A percentile compares a stretch with the other conserved stretches of the same genome.
phyloP scores from a whole-genome alignment of 1,140 invertebrate genomes.

The Orussus abietinus region DNA sequence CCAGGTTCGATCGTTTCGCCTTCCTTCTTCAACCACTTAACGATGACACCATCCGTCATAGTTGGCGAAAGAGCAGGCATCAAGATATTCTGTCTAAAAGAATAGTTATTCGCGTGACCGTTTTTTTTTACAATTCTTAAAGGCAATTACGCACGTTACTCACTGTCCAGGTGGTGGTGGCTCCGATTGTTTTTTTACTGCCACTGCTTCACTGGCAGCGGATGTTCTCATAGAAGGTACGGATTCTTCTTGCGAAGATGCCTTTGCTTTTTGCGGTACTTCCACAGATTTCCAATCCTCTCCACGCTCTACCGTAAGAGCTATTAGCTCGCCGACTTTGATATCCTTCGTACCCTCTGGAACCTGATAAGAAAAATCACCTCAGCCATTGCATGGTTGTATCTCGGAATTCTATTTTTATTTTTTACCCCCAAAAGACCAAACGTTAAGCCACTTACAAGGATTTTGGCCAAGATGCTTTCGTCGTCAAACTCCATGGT shows the following conservation, averaged over 20 bases:
- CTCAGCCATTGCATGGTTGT: too few relatives aligned
- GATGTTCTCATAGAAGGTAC: too few relatives aligned
- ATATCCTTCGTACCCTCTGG: conserved; percentile 60
- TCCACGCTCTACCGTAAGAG: conserved; percentile 63
- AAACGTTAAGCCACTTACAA: conserved; percentile 37
- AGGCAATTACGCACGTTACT: neutral
- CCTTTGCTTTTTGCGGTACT: too few relatives aligned
- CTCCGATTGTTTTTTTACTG: neutral
- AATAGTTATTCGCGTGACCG: neutral
- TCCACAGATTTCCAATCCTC: conserved; percentile 61
- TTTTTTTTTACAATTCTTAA: neutral
- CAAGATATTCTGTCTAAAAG: conserved; percentile 37
- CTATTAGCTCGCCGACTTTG: conserved; percentile 63
- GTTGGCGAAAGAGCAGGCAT: conserved; percentile 97
- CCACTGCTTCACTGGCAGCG: too few relatives aligned
- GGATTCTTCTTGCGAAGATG: too few relatives aligned
- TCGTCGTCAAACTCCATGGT: conserved; percentile 99
- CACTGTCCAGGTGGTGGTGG: conserved; percentile 25
- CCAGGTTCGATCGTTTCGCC: conserved; percentile 71
- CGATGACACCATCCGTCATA: conserved; percentile 95
- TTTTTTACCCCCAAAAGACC: too few relatives aligned
- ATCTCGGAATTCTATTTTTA: too few relatives aligned
- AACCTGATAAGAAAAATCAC: conserved; percentile 39
- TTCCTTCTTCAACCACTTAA: conserved; percentile 98
- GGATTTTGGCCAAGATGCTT: conserved; percentile 92